phyloP scores from a whole-genome alignment of 2,888 invertebrate genomes.

The Yponomeuta malinellus region DNA sequence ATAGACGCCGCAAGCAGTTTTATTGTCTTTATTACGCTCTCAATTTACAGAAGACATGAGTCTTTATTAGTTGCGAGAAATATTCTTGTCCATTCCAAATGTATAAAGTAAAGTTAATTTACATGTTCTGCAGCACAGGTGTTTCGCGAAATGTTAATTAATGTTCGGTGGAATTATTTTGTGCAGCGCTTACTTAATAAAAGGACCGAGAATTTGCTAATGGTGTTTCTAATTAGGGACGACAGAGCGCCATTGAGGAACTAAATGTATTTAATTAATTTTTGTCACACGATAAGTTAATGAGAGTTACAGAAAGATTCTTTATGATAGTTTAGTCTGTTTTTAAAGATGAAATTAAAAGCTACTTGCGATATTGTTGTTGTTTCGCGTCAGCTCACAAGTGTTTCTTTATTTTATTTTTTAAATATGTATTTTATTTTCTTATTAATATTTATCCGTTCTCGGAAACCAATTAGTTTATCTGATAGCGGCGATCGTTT shows the following conservation, averaged over 20 bases:
- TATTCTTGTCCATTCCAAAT: constrained; percentile 36
- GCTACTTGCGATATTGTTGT: neutral
- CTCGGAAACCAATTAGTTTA: no score
- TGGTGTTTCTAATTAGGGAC: constrained; percentile 11
- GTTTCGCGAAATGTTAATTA: constrained; percentile 53
- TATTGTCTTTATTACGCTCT: constrained; percentile 36
- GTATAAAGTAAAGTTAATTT: constrained; percentile 47
- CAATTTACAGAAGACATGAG: constrained; percentile 3
- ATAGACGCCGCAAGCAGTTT: neutral
- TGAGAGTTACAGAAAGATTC: neutral
- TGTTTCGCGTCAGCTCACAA: neutral
- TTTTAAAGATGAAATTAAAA: neutral
- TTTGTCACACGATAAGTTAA: neutral
- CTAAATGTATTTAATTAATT: constrained; percentile 1
- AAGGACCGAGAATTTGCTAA: constrained; percentile 24
- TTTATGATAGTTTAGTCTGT: neutral
- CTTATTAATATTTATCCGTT: no score
- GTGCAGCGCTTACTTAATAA: constrained; percentile 28
- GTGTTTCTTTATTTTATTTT: no score
- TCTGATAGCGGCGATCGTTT: no score
- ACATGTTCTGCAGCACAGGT: constrained; percentile 41
- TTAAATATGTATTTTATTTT: no score
- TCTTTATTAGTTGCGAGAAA: constrained; percentile 24
- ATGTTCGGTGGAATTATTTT: constrained; percentile 45
- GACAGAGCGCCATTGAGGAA: neutral